phyloP scores from a whole-genome alignment of 2,113 vertebrate genomes.

The Loxodonta africana region DNA sequence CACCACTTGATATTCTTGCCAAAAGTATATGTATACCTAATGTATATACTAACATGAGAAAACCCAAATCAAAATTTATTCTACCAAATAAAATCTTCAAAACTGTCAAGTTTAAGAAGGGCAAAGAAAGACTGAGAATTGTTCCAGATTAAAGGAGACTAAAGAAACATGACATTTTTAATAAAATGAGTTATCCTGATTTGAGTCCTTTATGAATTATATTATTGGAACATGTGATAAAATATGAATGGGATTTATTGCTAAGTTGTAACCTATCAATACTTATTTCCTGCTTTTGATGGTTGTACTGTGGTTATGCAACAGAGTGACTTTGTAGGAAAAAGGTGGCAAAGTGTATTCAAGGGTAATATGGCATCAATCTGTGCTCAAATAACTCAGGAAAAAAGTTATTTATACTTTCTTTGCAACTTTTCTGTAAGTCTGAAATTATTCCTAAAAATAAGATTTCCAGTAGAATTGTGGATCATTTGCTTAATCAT shows the following conservation, averaged over 20 bases:
- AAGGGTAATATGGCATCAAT: background rate
- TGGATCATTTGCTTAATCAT: background rate
- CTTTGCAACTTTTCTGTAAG: too few relatives aligned
- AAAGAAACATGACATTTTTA: background rate
- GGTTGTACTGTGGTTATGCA: background rate
- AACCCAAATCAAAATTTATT: background rate
- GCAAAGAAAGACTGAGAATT: constrained; percentile 14
- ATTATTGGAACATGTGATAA: background rate
- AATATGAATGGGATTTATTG: background rate
- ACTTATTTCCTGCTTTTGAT: background rate
- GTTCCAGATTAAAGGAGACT: background rate
- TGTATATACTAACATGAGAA: background rate
- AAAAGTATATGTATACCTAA: background rate
- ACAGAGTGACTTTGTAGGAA: background rate
- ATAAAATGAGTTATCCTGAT: background rate
- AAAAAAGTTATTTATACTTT: background rate
- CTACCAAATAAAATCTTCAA: background rate
- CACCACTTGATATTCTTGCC: background rate
- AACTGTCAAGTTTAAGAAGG: background rate
- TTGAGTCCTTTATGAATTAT: constrained; percentile 8
- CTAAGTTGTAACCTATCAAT: background rate
- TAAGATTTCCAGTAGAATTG: background rate
- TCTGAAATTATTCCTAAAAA: background rate
- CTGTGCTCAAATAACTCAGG: background rate
- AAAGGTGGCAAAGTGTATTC: background rate